These are phyloP conservation scores for Hesperophylax magnus DNA, from an alignment of 1,140 invertebrate species.

Conservation along the genomic window DNA sequence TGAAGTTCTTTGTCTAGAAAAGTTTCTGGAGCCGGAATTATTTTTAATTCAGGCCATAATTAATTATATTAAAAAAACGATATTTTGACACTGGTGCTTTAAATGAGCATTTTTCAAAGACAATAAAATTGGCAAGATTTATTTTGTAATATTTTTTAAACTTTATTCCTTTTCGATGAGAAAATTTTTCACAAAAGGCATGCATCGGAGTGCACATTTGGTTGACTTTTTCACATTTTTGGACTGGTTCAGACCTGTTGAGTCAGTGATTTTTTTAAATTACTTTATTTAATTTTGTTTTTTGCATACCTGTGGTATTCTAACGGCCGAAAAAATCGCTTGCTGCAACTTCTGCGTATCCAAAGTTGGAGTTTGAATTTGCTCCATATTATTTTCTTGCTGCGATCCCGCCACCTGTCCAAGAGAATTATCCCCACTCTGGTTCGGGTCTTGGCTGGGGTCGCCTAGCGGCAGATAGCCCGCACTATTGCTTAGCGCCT, in stretches of 20 bases:
- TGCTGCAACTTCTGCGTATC: constrained; percentile 69
- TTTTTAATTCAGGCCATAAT: not conserved
- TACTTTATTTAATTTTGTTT: not conserved
- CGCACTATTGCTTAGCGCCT: constrained; percentile 62
- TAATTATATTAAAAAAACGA: too few relatives aligned
- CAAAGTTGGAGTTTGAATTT: constrained; percentile 58
- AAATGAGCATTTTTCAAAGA: too few relatives aligned
- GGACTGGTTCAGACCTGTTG: too few relatives aligned
- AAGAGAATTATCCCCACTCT: constrained; percentile 29
- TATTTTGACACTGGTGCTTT: too few relatives aligned
- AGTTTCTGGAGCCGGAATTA: not conserved
- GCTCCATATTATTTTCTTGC: constrained; percentile 16
- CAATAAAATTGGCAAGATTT: too few relatives aligned
- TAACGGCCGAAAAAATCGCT: constrained; percentile 65
- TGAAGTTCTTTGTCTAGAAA: not conserved
- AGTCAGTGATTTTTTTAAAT: too few relatives aligned
- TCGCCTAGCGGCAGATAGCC: constrained; percentile 63
- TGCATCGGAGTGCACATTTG: too few relatives aligned
- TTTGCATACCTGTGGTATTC: constrained; percentile 58
- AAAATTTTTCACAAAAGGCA: too few relatives aligned
- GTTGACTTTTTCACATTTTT: too few relatives aligned
- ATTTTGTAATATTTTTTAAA: too few relatives aligned
- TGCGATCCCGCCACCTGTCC: constrained; percentile 35
- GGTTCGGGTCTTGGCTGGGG: constrained; percentile 57
- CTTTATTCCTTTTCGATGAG: too few relatives aligned